Evolutionary conservation across 2,113 vertebrate species (phyloP).

Genomic region (Apeltes quadracus): DNA sequence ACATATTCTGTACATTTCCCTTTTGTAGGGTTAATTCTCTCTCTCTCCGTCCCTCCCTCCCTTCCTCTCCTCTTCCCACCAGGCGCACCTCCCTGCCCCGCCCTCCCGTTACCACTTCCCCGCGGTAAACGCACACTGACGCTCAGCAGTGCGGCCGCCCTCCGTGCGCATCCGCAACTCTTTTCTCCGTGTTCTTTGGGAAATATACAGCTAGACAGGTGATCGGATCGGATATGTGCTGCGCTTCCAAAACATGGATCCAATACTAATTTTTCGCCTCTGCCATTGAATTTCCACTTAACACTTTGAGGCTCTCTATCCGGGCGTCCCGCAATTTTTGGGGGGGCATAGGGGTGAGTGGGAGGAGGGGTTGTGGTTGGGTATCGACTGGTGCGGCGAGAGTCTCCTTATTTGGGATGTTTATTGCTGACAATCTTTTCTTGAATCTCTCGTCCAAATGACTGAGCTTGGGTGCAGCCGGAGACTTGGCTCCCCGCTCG

Average conservation of each 20-base stretch:
- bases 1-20: background rate
- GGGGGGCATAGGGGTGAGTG: slow-evolving; percentile 9
- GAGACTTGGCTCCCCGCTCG: slow-evolving; percentile 79
- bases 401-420: slow-evolving; percentile 74
- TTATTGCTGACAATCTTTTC: slow-evolving; percentile 68
- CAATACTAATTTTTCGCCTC: slow-evolving; percentile 32
- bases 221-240: slow-evolving; percentile 62
- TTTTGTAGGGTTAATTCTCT: slow-evolving; percentile 68
- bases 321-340: slow-evolving; percentile 38
- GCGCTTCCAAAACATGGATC: slow-evolving; percentile 69
- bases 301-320: slow-evolving; percentile 58
- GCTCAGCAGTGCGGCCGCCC: slow-evolving; percentile 65
- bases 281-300: slow-evolving; percentile 44
- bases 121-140: slow-evolving; percentile 52
- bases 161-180: slow-evolving; percentile 60
- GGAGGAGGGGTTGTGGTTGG: background rate
- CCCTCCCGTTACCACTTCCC: slow-evolving; percentile 58
- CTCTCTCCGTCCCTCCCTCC: slow-evolving; percentile 31
- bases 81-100: slow-evolving; percentile 62
- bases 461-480: slow-evolving; percentile 75
- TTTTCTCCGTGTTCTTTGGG: slow-evolving; percentile 58
- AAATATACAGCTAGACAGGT: slow-evolving; percentile 50
- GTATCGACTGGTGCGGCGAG: slow-evolving; percentile 56
- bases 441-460: slow-evolving; percentile 70
- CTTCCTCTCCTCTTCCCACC: slow-evolving; percentile 46